Evolutionary conservation across 2,888 invertebrate species (phyloP), one percentile per base, ranked within the genome.

Genomic region (Nomada ferruginata): DNA sequence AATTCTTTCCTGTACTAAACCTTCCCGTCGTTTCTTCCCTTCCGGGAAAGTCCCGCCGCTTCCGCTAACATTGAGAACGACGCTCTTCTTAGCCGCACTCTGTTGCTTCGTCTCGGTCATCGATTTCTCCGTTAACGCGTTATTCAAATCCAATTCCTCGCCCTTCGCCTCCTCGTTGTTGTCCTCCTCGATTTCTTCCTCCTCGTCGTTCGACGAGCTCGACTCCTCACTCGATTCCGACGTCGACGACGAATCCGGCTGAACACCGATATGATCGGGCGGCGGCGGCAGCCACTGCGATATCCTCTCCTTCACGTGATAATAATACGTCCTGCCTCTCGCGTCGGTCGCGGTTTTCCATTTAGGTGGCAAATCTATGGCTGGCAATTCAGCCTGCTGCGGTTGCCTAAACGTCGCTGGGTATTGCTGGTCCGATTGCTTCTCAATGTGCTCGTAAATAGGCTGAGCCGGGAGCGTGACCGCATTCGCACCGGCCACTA

Each of bases 271-370:
- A 61, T 94, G 93, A 61, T 93, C 92, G 2, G 94, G 94, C 0
- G 94, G 94, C 0, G 95, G 95, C 47, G 97, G 97, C 86, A 96
- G 94, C 98, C 98, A 98, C 92, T 97, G 97, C 29, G 97, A 95
- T 87, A 96, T 95, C 10, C 97, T 94, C 66, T 96, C 95, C 93
- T 96, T 97, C 1, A 96, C 95, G 93, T 99, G 98, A 94, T 98
- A 99, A 94, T 98, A 99, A 94, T 98, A 99, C 0, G 96, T 95
- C 85, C 98, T 95, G 0, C 98, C 98, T 72, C 97, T 96, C 2
- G 95, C 94, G 92, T 98, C 98, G 82, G 95, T 95, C 0, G 97
- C 97, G 89, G 96, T 96, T 90, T 97, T 97, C 99, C 99, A 99
- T 91, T 97, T 96, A 0, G 97, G 96, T 0, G 98, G 98, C 77